These are phyloP conservation scores for Bufotes viridis DNA, from an alignment of 2,797 vertebrate species.

Conservation along the genomic window DNA sequence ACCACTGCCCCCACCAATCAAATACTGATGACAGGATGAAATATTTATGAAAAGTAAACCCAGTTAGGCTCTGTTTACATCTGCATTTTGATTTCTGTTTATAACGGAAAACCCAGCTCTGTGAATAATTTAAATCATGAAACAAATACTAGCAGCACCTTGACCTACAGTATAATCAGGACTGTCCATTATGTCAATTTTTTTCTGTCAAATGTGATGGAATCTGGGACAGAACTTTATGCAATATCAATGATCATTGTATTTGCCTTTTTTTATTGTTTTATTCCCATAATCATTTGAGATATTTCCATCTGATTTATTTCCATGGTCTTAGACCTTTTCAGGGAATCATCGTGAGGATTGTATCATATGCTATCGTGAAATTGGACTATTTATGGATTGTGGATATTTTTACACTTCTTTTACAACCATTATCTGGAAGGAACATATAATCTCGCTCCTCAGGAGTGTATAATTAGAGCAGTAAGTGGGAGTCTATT, in stretches of 20 bases:
- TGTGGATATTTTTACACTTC: conserved; percentile 79
- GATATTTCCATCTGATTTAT: not conserved
- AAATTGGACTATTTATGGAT: conserved; percentile 63
- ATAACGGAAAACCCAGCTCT: too few species aligned
- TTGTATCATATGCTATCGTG: not conserved
- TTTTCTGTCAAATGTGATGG: too few species aligned
- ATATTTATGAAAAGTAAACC: too few species aligned
- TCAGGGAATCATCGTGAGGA: not conserved
- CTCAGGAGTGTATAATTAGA: conserved; percentile 75
- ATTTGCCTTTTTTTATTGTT: not conserved
- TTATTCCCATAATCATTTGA: not conserved
- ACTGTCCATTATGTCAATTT: too few species aligned
- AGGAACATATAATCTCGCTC: conserved; percentile 82
- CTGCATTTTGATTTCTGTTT: too few species aligned
- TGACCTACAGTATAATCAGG: too few species aligned
- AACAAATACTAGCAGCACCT: too few species aligned
- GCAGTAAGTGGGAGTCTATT: conserved; percentile 75
- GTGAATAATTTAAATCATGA: too few species aligned
- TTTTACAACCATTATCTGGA: conserved; percentile 80
- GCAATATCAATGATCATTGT: not conserved
- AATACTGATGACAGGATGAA: too few species aligned
- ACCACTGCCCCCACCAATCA: too few species aligned
- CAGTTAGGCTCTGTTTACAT: too few species aligned
- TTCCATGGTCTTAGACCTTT: not conserved
- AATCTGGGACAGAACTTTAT: too few species aligned